These are phyloP conservation scores for Mechanitis mazaeus DNA, from an alignment of 2,888 invertebrate species.

Conservation along the genomic window DNA sequence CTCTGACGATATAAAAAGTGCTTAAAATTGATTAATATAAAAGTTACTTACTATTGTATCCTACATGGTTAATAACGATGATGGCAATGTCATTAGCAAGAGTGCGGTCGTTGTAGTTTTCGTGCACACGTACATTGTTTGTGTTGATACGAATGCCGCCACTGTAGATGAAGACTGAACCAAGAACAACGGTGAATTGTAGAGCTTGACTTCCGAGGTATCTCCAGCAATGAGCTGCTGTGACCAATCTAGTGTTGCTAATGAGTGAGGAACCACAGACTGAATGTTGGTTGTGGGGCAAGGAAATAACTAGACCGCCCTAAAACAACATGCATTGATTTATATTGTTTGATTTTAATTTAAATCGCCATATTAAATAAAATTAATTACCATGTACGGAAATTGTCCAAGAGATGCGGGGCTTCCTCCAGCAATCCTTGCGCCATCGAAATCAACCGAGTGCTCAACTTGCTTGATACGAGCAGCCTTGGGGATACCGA, in stretches of 20 bases:
- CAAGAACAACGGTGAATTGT: slow-evolving; percentile 45
- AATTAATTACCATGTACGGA: slow-evolving; percentile 21
- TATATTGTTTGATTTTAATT: too few relatives aligned
- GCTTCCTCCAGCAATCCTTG: slow-evolving; percentile 31
- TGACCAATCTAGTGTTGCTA: slow-evolving; percentile 37
- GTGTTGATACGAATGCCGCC: slow-evolving; percentile 39
- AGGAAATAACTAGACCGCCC: slow-evolving; percentile 43
- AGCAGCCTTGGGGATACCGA: slow-evolving; percentile 30
- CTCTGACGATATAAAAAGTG: too few relatives aligned
- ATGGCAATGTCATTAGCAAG: slow-evolving; percentile 42
- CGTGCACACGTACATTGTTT: slow-evolving; percentile 35
- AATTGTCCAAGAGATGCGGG: slow-evolving; percentile 25
- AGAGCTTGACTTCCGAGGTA: slow-evolving; percentile 39
- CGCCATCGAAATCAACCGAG: slow-evolving; percentile 27
- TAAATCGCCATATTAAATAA: background rate
- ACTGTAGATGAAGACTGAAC: slow-evolving; percentile 36
- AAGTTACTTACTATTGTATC: slow-evolving; percentile 21
- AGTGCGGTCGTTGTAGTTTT: slow-evolving; percentile 29
- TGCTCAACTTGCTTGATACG: slow-evolving; percentile 31
- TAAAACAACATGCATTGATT: background rate
- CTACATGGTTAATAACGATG: slow-evolving; percentile 28
- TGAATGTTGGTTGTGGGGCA: slow-evolving; percentile 37
- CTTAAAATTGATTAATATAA: background rate
- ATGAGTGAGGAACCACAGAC: slow-evolving; percentile 51
- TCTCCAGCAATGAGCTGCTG: slow-evolving; percentile 47